Evolutionary conservation across 2,113 vertebrate genomes (phyloP).

Genomic region (Poeciliopsis turrubarensis): DNA sequence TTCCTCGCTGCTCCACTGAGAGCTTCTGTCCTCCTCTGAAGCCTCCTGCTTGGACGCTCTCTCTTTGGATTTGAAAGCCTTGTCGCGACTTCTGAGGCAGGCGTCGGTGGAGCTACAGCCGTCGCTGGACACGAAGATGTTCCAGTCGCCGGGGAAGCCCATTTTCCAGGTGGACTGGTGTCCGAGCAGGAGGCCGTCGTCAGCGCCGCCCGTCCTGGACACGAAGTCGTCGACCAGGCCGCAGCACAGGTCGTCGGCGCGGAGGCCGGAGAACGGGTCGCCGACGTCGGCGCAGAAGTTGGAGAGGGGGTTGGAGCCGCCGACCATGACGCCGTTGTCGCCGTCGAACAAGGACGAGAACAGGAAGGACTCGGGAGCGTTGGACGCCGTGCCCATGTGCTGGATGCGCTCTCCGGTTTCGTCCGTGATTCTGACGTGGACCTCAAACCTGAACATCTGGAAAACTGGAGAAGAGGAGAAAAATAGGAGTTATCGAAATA

Average conservation of each 20-base stretch:
- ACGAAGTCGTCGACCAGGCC: conserved; percentile 79
- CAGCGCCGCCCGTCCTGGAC: conserved; percentile 59
- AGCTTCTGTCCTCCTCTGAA: conserved; percentile 60
- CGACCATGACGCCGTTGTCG: conserved; percentile 70
- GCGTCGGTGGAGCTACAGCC: conserved; percentile 22
- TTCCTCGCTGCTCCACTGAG: conserved; percentile 69
- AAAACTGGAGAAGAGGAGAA: conserved; percentile 68
- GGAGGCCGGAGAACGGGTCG: conserved; percentile 75
- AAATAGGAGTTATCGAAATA: background rate
- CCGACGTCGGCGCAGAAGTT: conserved; percentile 68
- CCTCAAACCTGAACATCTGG: conserved; percentile 83
- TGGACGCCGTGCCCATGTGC: conserved; percentile 69
- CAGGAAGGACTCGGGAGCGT: conserved; percentile 73
- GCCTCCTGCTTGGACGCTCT: conserved; percentile 20
- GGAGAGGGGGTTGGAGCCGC: conserved; percentile 66
- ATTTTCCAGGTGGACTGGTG: conserved; percentile 74
- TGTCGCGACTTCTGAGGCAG: conserved; percentile 30
- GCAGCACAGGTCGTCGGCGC: conserved; percentile 77
- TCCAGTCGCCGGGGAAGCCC: conserved; percentile 76
- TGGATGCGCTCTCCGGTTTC: conserved; percentile 79
- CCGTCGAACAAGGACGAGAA: conserved; percentile 80
- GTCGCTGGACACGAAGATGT: conserved; percentile 72
- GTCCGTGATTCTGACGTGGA: conserved; percentile 81
- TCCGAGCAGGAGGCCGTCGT: conserved; percentile 67
- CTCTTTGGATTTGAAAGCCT: conserved; percentile 37